Conservation (phyloP, 1,140 invertebrate genomes). For the Doryteuthis pealeii region DNA sequence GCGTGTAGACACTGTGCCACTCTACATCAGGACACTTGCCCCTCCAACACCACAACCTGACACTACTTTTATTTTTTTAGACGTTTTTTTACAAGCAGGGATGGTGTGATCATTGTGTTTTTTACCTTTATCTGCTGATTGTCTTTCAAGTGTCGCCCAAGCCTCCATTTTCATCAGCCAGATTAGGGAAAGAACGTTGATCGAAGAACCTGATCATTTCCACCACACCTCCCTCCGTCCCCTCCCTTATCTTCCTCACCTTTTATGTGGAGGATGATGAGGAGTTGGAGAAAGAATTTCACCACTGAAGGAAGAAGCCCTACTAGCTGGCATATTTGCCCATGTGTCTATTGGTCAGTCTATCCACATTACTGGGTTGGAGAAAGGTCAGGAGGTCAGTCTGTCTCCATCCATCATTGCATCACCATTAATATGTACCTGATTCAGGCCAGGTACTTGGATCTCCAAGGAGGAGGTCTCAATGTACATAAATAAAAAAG, state of each 20-base stretch:
- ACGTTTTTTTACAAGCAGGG: too few species aligned
- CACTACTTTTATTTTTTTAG: too few species aligned
- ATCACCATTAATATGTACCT: neutral
- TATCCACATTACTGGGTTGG: neutral
- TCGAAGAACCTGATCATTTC: too few species aligned
- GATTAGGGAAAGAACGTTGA: too few species aligned
- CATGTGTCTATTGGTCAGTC: neutral
- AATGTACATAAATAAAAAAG: conserved; percentile 4
- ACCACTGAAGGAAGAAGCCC: neutral
- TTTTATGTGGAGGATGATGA: neutral
- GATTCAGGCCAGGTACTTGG: neutral
- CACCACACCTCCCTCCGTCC: neutral
- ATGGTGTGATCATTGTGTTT: too few species aligned
- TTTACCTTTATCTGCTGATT: too few species aligned
- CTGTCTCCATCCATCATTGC: conserved; percentile 5
- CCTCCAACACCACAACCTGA: too few species aligned
- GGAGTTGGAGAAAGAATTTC: neutral
- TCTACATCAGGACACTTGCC: neutral
- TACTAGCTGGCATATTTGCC: neutral
- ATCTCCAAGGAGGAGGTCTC: neutral
- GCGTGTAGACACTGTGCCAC: neutral
- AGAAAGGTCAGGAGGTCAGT: neutral
- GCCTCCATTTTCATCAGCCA: too few species aligned
- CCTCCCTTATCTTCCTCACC: neutral
- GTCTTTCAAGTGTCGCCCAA: too few species aligned